These are phyloP conservation scores for Aethes cnicana DNA, from an alignment of 2,888 invertebrate genomes.

Conservation along the genomic window DNA sequence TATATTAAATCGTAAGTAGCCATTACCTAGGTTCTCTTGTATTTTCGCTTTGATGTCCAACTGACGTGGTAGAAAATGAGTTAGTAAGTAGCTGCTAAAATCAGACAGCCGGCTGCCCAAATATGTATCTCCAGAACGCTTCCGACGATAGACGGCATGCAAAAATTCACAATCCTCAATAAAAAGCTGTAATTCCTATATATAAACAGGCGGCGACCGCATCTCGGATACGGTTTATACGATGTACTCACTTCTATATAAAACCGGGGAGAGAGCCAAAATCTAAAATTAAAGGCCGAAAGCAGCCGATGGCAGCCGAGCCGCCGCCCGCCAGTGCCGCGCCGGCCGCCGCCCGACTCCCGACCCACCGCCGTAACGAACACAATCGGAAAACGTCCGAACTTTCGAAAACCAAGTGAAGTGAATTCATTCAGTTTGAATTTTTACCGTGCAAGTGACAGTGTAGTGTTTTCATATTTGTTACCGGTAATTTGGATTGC, in stretches of 20 bases:
- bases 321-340: constrained; percentile 79
- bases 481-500: constrained; percentile 65
- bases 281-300: constrained; percentile 84
- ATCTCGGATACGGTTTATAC: constrained; percentile 80
- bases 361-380: constrained; percentile 53
- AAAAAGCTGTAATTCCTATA: constrained; percentile 80
- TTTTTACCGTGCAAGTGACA: constrained; percentile 70
- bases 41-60: too few relatives aligned
- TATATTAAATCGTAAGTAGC: too few relatives aligned
- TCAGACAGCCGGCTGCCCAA: constrained; percentile 34
- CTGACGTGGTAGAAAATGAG: background rate
- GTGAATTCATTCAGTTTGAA: constrained; percentile 54
- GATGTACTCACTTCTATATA: constrained; percentile 82
- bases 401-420: constrained; percentile 55
- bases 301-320: constrained; percentile 69
- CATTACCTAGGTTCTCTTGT: too few relatives aligned
- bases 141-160: constrained; percentile 60
- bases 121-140: constrained; percentile 51
- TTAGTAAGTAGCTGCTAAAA: background rate
- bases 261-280: constrained; percentile 85
- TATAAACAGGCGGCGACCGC: constrained; percentile 73
- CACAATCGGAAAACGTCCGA: constrained; percentile 61
- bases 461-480: constrained; percentile 63
- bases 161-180: constrained; percentile 77
- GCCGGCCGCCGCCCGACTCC: constrained; percentile 75